Conservation (phyloP, 2,888 invertebrate species). For the Protonemura montana region DNA sequence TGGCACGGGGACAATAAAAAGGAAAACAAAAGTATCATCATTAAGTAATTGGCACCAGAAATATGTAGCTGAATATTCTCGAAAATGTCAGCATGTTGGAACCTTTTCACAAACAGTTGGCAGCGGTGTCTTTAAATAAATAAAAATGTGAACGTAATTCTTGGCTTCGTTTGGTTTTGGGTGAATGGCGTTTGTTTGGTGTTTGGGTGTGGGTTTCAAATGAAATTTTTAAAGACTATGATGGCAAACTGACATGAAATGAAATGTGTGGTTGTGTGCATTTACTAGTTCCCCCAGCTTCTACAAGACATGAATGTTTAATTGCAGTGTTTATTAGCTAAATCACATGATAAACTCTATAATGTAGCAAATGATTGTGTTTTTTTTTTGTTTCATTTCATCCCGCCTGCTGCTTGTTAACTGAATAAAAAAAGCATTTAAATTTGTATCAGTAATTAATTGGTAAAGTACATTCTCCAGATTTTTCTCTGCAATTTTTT, state of each 20-base stretch:
- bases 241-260: background rate
- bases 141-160: background rate
- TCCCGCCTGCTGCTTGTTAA: background rate
- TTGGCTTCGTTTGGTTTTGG: background rate
- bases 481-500: background rate
- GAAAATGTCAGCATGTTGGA: background rate
- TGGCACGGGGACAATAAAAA: slow-evolving; percentile 43
- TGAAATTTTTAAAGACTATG: background rate
- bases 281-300: background rate
- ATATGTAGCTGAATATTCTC: background rate
- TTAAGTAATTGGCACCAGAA: background rate
- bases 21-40: slow-evolving; percentile 47
- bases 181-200: background rate
- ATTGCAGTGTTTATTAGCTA: background rate
- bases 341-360: background rate
- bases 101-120: background rate
- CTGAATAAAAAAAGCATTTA: slow-evolving; percentile 7
- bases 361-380: background rate
- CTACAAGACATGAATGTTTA: background rate
- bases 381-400: background rate
- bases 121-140: background rate
- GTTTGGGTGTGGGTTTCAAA: background rate
- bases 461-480: background rate
- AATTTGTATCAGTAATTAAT: background rate
- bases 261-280: background rate